These are phyloP conservation scores for Zapornia atra DNA, from an alignment of 2,113 vertebrate species.

Conservation along the genomic window DNA sequence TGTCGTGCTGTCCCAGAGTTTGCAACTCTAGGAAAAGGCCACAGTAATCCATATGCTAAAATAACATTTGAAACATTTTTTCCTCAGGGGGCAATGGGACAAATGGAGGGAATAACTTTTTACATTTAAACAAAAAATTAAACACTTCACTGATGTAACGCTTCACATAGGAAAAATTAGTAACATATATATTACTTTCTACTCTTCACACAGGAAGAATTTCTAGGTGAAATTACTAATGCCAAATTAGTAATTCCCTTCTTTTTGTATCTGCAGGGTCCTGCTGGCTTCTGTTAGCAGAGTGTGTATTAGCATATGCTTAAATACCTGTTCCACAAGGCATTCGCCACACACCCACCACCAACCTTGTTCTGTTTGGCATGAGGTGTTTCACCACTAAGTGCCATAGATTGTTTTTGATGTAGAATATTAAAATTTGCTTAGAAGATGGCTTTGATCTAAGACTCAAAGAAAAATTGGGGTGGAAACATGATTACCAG, in stretches of 20 bases:
- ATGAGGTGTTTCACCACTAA: background rate
- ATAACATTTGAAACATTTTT: background rate
- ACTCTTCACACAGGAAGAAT: background rate
- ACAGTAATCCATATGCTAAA: background rate
- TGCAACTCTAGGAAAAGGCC: background rate
- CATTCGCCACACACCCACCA: background rate
- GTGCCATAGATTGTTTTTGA: background rate
- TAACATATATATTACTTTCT: background rate
- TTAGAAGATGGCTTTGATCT: background rate
- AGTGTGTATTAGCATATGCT: background rate
- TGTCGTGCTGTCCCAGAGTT: background rate
- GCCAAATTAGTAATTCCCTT: background rate
- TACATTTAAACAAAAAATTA: background rate
- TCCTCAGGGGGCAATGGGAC: background rate
- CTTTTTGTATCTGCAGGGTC: background rate
- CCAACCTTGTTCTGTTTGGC: background rate
- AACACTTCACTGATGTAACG: background rate
- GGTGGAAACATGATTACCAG: background rate
- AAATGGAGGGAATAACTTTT: background rate
- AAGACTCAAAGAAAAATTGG: background rate
- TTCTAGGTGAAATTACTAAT: background rate
- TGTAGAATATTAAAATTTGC: background rate
- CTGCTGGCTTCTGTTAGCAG: background rate
- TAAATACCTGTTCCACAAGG: background rate
- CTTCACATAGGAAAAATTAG: background rate